Percentiles rank a stretch among this genome's conserved stretches.
Conservation (phyloP, 2,797 vertebrate genomes). For the Kryptolebias ocellatus region DNA sequence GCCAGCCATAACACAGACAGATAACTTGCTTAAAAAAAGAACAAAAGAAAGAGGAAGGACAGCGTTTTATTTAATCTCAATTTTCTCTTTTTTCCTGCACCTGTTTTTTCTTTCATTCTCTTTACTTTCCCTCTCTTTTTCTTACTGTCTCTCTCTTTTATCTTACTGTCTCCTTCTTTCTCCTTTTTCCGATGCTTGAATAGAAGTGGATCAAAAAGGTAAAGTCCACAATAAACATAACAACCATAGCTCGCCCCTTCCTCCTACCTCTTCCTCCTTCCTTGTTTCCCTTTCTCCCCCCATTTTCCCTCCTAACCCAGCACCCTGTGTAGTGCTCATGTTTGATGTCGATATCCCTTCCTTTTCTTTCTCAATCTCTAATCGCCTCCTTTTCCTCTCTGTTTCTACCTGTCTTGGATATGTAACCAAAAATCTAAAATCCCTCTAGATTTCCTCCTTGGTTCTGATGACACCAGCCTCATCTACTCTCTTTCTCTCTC, state of each 20-base stretch:
- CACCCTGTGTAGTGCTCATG: conserved; percentile 90
- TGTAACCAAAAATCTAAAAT: conserved; percentile 83
- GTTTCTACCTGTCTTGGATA: conserved; percentile 69
- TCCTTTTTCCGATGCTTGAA: conserved; percentile 98
- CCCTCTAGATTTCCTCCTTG: conserved; percentile 82
- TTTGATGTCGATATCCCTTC: conserved; percentile 87
- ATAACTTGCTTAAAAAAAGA: conserved; percentile 78
- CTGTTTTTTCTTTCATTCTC: conserved; percentile 92
- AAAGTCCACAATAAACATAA: conserved; percentile 93
- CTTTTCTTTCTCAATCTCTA: conserved; percentile 69
- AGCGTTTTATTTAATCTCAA: conserved; percentile 94
- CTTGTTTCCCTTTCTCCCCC: conserved; percentile 66
- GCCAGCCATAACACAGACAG: conserved; percentile 77
- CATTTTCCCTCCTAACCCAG: conserved; percentile 83
- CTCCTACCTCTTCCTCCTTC: conserved; percentile 69
- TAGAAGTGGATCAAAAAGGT: conserved; percentile 99
- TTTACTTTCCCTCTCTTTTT: conserved; percentile 86
- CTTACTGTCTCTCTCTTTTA: conserved; percentile 83
- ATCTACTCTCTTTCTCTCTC: conserved; percentile 39
- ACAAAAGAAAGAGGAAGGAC: conserved; percentile 80
- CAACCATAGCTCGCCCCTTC: conserved; percentile 87
- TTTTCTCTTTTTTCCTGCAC: conserved; percentile 96
- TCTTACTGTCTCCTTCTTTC: conserved; percentile 86
- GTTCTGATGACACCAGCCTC: conserved; percentile 78
- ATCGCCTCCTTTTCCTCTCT: conserved; percentile 59